Conservation (phyloP, 2,888 invertebrate species). For the Ferdinandea cuprea region DNA sequence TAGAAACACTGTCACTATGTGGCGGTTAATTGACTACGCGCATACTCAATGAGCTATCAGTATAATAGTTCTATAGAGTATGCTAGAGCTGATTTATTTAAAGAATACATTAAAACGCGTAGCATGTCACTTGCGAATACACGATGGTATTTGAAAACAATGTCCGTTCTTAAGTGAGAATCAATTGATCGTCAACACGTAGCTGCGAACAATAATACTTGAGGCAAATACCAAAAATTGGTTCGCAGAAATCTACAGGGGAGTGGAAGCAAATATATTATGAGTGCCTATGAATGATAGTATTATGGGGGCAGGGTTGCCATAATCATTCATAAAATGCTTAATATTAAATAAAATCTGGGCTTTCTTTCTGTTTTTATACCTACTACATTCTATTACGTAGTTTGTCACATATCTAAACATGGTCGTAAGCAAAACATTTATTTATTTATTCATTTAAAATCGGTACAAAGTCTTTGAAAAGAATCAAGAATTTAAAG, state of each 20-base stretch:
- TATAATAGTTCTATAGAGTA: conserved; percentile 1
- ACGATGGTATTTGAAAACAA: conserved; percentile 74
- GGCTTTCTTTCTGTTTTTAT: too few species aligned
- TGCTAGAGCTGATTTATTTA: conserved; percentile 19
- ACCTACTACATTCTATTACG: too few species aligned
- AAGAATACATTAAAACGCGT: conserved; percentile 66
- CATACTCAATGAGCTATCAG: conserved; percentile 73
- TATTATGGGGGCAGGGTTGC: conserved; percentile 25
- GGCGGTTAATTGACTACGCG: conserved; percentile 72
- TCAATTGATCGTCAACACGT: conserved; percentile 74
- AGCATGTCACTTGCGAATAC: conserved; percentile 71
- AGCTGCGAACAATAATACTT: conserved; percentile 55
- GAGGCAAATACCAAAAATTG: conserved; percentile 69
- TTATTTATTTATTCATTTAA: too few species aligned
- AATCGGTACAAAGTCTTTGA: too few species aligned
- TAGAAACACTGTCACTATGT: conserved; percentile 63
- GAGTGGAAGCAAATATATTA: conserved; percentile 53
- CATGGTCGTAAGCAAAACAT: too few species aligned
- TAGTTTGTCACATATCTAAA: too few species aligned
- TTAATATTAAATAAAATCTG: too few species aligned
- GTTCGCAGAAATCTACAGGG: conserved; percentile 64
- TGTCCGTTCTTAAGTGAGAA: conserved; percentile 74
- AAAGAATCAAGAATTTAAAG: too few species aligned
- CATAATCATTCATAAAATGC: too few species aligned
- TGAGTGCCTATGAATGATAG: conserved; percentile 55